These are phyloP conservation scores for Calliscelio sp. DNA, from an alignment of 2,888 invertebrate genomes.

Conservation along the genomic window DNA sequence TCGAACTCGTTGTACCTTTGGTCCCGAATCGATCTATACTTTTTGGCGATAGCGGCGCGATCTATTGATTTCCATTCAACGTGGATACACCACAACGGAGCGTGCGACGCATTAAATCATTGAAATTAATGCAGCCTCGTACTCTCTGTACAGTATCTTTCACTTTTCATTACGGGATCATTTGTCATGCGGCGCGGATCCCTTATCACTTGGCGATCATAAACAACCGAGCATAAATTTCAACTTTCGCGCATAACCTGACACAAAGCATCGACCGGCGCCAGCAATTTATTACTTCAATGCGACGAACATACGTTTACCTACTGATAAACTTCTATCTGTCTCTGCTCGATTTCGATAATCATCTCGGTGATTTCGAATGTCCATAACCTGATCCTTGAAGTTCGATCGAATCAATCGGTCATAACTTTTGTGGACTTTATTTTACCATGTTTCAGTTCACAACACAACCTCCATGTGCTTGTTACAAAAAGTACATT, in stretches of 20 bases:
- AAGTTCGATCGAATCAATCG: slow-evolving; percentile 50
- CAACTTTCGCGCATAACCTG: slow-evolving; percentile 86
- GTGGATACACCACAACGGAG: slow-evolving; percentile 79
- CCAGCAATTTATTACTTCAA: slow-evolving; percentile 84
- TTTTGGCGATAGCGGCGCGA: slow-evolving; percentile 75
- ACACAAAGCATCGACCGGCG: slow-evolving; percentile 83
- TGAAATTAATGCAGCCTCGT: slow-evolving; percentile 85
- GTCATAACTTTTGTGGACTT: not conserved
- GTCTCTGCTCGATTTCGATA: slow-evolving; percentile 74
- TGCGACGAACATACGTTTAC: slow-evolving; percentile 81
- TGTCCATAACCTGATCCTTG: slow-evolving; percentile 42
- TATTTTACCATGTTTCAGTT: not conserved
- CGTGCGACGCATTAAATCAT: slow-evolving; percentile 85
- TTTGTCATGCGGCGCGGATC: slow-evolving; percentile 86
- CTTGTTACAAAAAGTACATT: too few relatives aligned
- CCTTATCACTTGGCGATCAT: slow-evolving; percentile 86
- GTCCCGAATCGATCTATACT: slow-evolving; percentile 56
- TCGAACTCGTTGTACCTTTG: slow-evolving; percentile 61
- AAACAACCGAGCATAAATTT: slow-evolving; percentile 86
- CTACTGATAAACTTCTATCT: slow-evolving; percentile 80
- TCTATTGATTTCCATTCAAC: slow-evolving; percentile 80
- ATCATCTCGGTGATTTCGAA: slow-evolving; percentile 69
- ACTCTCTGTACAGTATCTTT: slow-evolving; percentile 85
- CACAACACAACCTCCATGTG: too few relatives aligned
- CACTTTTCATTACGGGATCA: slow-evolving; percentile 86